Conservation (phyloP, 1,140 invertebrate genomes). For the Metopolophium dirhodum region DNA sequence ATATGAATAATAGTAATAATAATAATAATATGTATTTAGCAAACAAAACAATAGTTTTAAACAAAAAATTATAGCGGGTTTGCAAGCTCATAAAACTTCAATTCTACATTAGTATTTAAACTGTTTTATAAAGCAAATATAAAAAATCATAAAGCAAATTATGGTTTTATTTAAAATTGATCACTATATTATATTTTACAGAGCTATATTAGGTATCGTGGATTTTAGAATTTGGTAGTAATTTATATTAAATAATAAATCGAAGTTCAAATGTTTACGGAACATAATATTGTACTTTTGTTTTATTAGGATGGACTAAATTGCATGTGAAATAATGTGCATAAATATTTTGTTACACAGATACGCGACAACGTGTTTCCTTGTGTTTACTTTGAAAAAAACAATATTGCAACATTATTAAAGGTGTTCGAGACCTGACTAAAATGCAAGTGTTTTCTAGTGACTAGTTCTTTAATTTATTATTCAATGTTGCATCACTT, state of each 20-base stretch:
- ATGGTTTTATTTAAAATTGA: not conserved
- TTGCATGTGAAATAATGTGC: not conserved
- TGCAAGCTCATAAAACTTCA: too few species aligned
- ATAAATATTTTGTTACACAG: not conserved
- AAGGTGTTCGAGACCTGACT: conserved; percentile 16
- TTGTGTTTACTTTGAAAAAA: not conserved
- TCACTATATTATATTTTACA: not conserved
- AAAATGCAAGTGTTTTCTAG: conserved; percentile 36
- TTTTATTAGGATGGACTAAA: not conserved
- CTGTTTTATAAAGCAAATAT: too few species aligned
- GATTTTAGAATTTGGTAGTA: not conserved
- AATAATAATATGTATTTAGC: too few species aligned
- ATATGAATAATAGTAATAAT: too few species aligned
- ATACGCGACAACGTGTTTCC: not conserved
- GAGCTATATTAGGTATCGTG: not conserved
- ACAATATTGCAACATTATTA: conserved; percentile 16
- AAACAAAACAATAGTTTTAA: too few species aligned
- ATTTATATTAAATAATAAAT: not conserved
- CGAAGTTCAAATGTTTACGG: not conserved
- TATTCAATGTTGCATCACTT: conserved; percentile 49
- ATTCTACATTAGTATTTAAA: too few species aligned
- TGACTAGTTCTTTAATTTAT: conserved; percentile 37
- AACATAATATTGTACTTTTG: not conserved
- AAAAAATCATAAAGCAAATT: too few species aligned
- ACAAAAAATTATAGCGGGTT: too few species aligned